A percentile compares a stretch with the other conserved stretches of the same genome.
These are phyloP conservation scores for Polietes domitor DNA, from an alignment of 2,888 invertebrate species.

Conservation along the genomic window DNA sequence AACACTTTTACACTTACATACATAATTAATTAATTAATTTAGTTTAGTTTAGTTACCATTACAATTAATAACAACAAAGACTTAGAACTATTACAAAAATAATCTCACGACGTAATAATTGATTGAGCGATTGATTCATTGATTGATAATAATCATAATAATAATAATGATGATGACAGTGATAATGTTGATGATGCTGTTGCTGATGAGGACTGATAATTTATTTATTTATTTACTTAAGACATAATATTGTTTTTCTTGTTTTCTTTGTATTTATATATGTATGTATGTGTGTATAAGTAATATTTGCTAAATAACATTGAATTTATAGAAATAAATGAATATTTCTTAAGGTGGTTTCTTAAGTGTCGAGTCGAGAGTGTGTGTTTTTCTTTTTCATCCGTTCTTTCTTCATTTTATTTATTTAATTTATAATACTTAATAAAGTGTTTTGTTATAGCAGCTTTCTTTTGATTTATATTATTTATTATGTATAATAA, in stretches of 20 bases:
- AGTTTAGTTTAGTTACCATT: neutral
- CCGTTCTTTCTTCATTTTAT: neutral
- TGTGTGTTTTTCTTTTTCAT: slow-evolving; percentile 8
- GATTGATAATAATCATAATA: slow-evolving; percentile 8
- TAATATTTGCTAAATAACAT: slow-evolving; percentile 49
- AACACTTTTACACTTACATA: slow-evolving; percentile 62
- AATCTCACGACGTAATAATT: slow-evolving; percentile 15
- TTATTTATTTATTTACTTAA: slow-evolving; percentile 14
- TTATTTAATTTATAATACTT: slow-evolving; percentile 60
- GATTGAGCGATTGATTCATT: neutral
- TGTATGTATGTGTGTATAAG: slow-evolving; percentile 27
- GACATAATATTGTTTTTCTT: neutral
- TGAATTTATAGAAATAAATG: slow-evolving; percentile 60
- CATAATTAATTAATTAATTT: slow-evolving; percentile 5
- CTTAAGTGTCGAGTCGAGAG: slow-evolving; percentile 17
- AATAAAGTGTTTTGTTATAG: slow-evolving; percentile 47
- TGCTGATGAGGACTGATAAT: too few species aligned
- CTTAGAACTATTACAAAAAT: slow-evolving; percentile 34
- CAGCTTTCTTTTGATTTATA: neutral
- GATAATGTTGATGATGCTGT: neutral
- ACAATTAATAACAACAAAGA: slow-evolving; percentile 38
- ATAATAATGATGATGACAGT: slow-evolving; percentile 5
- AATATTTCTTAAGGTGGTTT: slow-evolving; percentile 66
- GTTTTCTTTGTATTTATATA: too few species aligned
- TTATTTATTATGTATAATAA: slow-evolving; percentile 13